Evolutionary conservation across 2,797 vertebrate species (phyloP).

Genomic region (Onychomys arenicola): DNA sequence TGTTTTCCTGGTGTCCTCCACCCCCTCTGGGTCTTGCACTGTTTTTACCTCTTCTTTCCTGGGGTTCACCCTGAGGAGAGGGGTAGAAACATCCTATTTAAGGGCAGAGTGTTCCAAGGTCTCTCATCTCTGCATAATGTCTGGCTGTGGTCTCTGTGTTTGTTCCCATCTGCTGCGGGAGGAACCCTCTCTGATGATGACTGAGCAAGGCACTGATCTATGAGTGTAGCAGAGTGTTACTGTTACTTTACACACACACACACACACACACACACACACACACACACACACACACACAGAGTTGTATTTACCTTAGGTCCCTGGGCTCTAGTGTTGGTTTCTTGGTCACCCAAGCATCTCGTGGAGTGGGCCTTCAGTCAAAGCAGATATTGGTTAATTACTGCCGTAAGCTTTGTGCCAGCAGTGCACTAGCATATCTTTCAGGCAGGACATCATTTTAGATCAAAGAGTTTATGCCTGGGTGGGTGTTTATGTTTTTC

Average conservation of each 20-base stretch:
- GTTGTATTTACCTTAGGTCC: neutral
- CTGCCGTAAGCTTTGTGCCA: neutral
- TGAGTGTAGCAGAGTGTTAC: neutral
- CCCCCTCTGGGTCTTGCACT: neutral
- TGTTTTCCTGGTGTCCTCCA: neutral
- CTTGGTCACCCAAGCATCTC: no score
- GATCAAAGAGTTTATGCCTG: neutral
- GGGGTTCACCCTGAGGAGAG: neutral
- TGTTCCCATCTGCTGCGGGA: neutral
- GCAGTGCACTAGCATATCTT: neutral
- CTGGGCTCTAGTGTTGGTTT: neutral
- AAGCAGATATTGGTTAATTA: neutral
- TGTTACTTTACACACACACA: neutral
- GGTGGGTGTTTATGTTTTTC: neutral
- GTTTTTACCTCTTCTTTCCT: neutral
- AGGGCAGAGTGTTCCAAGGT: no score
- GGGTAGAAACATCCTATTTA: neutral
- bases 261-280: no score
- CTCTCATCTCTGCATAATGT: neutral
- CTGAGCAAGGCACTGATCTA: neutral
- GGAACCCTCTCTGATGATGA: neutral
- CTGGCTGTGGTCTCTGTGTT: neutral
- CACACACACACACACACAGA: no score
- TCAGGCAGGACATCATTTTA: neutral
- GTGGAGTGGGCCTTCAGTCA: neutral